Evolutionary conservation across 2,113 vertebrate species (phyloP).

Genomic region (Macroglossus sobrinus): DNA sequence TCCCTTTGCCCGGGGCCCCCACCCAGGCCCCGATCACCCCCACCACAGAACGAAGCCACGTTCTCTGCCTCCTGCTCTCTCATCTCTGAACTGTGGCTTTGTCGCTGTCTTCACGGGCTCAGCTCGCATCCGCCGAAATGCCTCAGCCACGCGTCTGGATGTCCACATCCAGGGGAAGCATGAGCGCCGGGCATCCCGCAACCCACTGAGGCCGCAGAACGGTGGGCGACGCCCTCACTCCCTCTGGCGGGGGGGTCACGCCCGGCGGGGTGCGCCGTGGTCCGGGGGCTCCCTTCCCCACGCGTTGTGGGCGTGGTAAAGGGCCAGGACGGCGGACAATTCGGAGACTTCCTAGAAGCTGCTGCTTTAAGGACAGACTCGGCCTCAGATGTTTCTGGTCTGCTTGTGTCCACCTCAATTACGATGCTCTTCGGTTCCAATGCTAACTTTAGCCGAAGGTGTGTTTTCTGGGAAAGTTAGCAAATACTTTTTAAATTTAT

Average conservation of each 20-base stretch:
- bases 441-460: constrained; percentile 44
- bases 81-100: neutral
- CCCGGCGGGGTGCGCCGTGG: neutral
- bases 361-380: neutral
- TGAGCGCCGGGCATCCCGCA: neutral
- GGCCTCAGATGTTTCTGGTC: neutral
- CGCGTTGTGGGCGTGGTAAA: neutral
- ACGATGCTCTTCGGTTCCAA: neutral
- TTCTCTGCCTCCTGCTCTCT: neutral
- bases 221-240: neutral
- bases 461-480: constrained; percentile 55
- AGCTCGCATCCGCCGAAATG: neutral
- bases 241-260: neutral
- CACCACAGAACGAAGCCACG: neutral
- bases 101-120: neutral
- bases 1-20: accelerated
- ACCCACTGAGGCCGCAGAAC: neutral
- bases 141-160: neutral
- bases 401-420: neutral
- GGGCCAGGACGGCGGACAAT: too few relatives aligned
- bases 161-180: neutral
- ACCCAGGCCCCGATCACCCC: neutral
- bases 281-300: neutral
- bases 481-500: constrained; percentile 41
- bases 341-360: neutral